phyloP scores from a whole-genome alignment of 2,888 invertebrate genomes.

The Himalopsyche japonica region DNA sequence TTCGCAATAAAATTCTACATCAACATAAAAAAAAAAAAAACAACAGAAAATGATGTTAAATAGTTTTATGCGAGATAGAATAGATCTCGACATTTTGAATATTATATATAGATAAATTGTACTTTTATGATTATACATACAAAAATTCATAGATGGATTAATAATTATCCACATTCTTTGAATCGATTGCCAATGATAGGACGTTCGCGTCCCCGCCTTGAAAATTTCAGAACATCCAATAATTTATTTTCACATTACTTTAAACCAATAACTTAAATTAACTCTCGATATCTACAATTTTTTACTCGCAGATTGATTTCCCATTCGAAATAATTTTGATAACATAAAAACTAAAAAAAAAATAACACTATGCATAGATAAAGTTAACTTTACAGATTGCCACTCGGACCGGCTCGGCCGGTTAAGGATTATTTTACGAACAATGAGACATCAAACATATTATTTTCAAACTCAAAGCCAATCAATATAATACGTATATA shows the following conservation, averaged over 20 bases:
- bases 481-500: neutral
- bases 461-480: constrained; percentile 1
- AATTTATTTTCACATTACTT: neutral
- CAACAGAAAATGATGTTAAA: neutral
- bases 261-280: neutral
- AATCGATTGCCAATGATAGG: neutral
- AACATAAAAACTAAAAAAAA: neutral
- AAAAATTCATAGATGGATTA: neutral
- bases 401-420: neutral
- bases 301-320: neutral
- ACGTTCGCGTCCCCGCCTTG: neutral
- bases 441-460: neutral
- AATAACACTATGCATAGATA: neutral
- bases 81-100: neutral
- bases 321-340: neutral
- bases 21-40: neutral
- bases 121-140: neutral
- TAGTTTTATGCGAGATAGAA: neutral
- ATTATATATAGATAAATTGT: neutral
- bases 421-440: neutral
- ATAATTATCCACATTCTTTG: neutral
- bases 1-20: neutral
- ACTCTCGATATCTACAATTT: neutral
- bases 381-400: neutral
- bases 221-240: neutral